phyloP scores from a whole-genome alignment of 2,888 invertebrate species.

The Nymphalis polychloros region DNA sequence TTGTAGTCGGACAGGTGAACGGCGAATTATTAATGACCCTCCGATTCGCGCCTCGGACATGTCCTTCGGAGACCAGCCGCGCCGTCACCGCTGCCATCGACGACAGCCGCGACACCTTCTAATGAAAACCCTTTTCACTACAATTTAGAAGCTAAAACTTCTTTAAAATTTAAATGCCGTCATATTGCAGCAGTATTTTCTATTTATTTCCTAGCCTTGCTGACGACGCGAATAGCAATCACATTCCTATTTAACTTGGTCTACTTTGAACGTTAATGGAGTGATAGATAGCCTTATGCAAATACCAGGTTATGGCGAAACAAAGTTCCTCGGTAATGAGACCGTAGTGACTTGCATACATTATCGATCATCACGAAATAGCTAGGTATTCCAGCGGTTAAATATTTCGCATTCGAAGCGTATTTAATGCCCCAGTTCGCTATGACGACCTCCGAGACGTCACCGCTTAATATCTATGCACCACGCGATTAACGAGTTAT shows the following conservation, averaged over 20 bases:
- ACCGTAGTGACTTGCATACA: slow-evolving; percentile 54
- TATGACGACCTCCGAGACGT: slow-evolving; percentile 60
- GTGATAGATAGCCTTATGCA: slow-evolving; percentile 62
- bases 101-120: not conserved
- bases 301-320: slow-evolving; percentile 51
- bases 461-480: slow-evolving; percentile 62
- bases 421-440: slow-evolving; percentile 61
- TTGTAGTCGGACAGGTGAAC: slow-evolving; percentile 61
- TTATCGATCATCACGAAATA: slow-evolving; percentile 62
- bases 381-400: slow-evolving; percentile 51
- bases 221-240: slow-evolving; percentile 47
- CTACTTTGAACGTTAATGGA: slow-evolving; percentile 45
- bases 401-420: slow-evolving; percentile 62
- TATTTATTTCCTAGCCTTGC: slow-evolving; percentile 42
- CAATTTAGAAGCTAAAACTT: slow-evolving; percentile 22
- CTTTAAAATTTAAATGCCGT: slow-evolving; percentile 36
- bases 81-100: slow-evolving; percentile 17
- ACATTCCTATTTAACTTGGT: slow-evolving; percentile 60
- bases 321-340: slow-evolving; percentile 58
- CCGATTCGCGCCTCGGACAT: slow-evolving; percentile 49
- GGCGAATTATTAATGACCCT: slow-evolving; percentile 60
- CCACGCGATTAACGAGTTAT: slow-evolving; percentile 65
- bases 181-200: slow-evolving; percentile 43
- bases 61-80: slow-evolving; percentile 36
- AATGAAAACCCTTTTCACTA: slow-evolving; percentile 29